Conservation (phyloP, 2,113 vertebrate species). For the Grallaria varia region DNA sequence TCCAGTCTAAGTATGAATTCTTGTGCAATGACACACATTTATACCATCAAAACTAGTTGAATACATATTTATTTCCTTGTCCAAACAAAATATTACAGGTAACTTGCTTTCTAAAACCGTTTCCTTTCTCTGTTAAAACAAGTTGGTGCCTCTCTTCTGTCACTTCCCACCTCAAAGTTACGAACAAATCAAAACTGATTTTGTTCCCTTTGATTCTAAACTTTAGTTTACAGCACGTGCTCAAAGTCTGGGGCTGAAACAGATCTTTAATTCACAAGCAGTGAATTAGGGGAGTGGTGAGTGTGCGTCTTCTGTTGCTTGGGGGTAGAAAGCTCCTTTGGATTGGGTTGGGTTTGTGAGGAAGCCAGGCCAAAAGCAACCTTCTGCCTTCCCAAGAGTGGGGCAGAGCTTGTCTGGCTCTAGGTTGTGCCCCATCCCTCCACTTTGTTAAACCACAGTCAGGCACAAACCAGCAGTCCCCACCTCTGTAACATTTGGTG, state of each 20-base stretch:
- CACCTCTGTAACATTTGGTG: too few species aligned
- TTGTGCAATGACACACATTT: not conserved
- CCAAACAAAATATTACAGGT: not conserved
- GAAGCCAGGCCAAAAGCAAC: not conserved
- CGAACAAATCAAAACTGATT: not conserved
- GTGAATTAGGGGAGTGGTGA: not conserved
- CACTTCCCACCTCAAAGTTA: accelerated
- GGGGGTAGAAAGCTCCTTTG: not conserved
- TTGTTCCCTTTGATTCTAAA: not conserved
- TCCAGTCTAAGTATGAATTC: not conserved
- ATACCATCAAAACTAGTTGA: not conserved
- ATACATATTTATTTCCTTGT: not conserved
- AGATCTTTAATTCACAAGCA: not conserved
- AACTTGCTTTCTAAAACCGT: not conserved
- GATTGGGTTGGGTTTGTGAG: not conserved
- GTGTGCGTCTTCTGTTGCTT: not conserved
- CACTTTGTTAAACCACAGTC: accelerated
- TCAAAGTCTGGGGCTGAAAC: not conserved
- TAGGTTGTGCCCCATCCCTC: not conserved
- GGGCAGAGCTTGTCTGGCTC: not conserved
- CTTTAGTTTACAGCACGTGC: not conserved
- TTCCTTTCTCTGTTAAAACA: not conserved
- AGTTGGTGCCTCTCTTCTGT: not conserved
- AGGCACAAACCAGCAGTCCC: not conserved
- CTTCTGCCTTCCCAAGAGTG: not conserved